These are phyloP conservation scores for Andrena camellia DNA, from an alignment of 2,888 invertebrate genomes.

Conservation along the genomic window DNA sequence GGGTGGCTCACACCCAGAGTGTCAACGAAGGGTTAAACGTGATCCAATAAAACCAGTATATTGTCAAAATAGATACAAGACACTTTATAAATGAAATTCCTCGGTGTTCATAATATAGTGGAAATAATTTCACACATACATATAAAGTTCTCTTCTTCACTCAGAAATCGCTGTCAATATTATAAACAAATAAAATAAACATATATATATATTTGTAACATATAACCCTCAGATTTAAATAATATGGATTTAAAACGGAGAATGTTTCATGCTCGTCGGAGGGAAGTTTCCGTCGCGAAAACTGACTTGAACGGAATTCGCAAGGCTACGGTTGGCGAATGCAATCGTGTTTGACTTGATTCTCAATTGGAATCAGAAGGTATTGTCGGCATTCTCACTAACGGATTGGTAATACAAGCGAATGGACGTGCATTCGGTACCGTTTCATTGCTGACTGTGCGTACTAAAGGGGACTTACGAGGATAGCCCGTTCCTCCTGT, in stretches of 20 bases:
- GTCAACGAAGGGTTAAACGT: no score
- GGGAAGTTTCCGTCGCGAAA: not conserved
- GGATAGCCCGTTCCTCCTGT: slow-evolving; percentile 6
- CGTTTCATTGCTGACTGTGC: slow-evolving; percentile 60
- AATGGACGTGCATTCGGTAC: slow-evolving; percentile 59
- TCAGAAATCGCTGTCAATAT: no score
- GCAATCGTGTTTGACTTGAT: slow-evolving; percentile 4
- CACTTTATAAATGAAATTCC: no score
- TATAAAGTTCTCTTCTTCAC: no score
- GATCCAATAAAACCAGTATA: no score
- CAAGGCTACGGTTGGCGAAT: not conserved
- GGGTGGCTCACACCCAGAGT: no score
- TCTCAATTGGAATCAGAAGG: slow-evolving; percentile 11
- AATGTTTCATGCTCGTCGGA: not conserved
- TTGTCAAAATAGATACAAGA: no score
- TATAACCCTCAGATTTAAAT: no score
- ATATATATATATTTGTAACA: no score
- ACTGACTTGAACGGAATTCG: not conserved
- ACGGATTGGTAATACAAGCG: slow-evolving; percentile 47
- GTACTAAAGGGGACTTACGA: slow-evolving; percentile 36
- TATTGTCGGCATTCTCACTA: slow-evolving; percentile 31
- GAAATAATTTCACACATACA: no score
- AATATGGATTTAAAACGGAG: not conserved
- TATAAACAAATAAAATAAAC: no score
- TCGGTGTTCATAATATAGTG: no score